Evolutionary conservation across 2,797 vertebrate genomes (phyloP), one percentile per base, ranked within the genome.

Genomic region (Spinus pinus): DNA sequence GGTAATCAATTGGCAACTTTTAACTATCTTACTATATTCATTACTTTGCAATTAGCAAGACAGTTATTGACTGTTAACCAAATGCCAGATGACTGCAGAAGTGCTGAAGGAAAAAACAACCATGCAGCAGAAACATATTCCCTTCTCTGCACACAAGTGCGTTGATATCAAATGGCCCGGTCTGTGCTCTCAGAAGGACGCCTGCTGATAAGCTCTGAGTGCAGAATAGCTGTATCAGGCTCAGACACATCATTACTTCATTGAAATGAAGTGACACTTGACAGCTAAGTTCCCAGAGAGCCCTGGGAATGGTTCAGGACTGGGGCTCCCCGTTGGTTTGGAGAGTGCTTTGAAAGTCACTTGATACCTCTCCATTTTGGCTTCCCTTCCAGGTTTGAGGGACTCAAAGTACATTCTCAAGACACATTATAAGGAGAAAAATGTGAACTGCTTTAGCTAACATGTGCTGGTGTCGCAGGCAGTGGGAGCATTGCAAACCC

Each of bases 201-300:
- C 61, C 92, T 81, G 90, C 82, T 93, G 94, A 83, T 94, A 73
- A 90, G 33, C 72, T 64, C 67, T 67, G 75, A 80, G 71, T 37
- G 53, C 65, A 80, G 86, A 89, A 92, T 31, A 82, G 83, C 90
- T 2, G 1, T 81, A 80, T 77, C 88, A 92, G 86, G 56, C 85
- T 74, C 88, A 89, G 61, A 47, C 58, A 70, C 35, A 1, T 84
- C 71, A 64, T 86, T 88, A 79, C 53, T 78, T 86, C 86, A 33
- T 71, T 90, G 78, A 77, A 94, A 82, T 79, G 46, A 86, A 94
- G 84, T 89, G 90, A 71, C 65, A 71, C 61, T 92, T 95, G 84
- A 92, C 85, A 80, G 82, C 57, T 41, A 82, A 87, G 72, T 71
- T 85, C 64, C 72, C 27, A 27, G 61, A 89, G 78, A 87, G 46